Conservation (phyloP, 1,140 invertebrate species). For the Macrobrachium nipponense region DNA sequence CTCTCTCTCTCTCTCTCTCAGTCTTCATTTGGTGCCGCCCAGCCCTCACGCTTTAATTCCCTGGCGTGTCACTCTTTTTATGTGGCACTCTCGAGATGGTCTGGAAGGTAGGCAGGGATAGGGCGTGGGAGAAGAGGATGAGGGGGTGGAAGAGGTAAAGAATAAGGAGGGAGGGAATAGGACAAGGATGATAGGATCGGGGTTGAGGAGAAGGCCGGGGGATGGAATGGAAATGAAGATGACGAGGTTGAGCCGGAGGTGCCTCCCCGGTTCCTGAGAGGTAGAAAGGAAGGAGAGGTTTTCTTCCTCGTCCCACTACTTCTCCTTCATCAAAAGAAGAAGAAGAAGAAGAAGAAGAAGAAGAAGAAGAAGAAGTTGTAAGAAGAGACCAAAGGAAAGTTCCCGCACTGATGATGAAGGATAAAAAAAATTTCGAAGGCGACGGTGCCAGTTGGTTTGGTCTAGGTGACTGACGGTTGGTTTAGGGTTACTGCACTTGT, state of each 20-base stretch:
- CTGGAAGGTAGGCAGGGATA: too few species aligned
- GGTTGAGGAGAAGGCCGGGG: background rate
- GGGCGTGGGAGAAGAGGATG: too few species aligned
- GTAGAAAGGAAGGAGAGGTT: background rate
- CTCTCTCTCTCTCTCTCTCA: conserved; percentile 8
- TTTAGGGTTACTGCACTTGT: too few species aligned
- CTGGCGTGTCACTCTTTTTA: conserved; percentile 21
- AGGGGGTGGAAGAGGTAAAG: background rate
- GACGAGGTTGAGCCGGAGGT: background rate
- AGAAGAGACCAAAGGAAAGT: background rate
- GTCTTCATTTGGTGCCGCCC: conserved; percentile 42
- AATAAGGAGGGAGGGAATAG: background rate
- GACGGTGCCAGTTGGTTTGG: too few species aligned
- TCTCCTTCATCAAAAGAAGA: background rate
- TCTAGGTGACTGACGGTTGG: too few species aligned
- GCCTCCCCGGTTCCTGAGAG: background rate
- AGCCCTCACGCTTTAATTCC: conserved; percentile 38
- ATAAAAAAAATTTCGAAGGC: too few species aligned
- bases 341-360: background rate
- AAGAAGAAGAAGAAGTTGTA: background rate
- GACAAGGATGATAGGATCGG: background rate
- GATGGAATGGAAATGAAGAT: background rate
- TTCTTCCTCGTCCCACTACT: too few species aligned
- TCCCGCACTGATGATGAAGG: too few species aligned
- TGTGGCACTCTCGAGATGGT: background rate